A percentile compares a stretch with the other conserved stretches of the same genome.
These are phyloP conservation scores for Eupithecia tripunctaria DNA, from an alignment of 2,888 invertebrate genomes.

Conservation along the genomic window DNA sequence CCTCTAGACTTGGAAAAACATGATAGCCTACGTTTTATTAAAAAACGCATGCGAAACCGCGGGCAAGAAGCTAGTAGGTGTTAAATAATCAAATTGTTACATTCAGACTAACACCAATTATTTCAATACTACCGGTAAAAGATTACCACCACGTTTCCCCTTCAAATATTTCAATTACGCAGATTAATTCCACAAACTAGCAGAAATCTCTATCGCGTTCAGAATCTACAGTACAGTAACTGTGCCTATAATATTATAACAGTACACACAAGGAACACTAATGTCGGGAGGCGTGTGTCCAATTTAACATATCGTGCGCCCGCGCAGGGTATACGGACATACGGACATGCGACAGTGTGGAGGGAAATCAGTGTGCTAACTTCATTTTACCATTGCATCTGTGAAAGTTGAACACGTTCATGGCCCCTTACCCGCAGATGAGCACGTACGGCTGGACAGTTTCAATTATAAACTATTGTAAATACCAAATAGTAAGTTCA, in stretches of 20 bases:
- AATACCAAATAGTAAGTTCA: no score
- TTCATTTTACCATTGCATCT: no score
- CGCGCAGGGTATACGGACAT: constrained; percentile 33
- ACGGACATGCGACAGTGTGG: constrained; percentile 31
- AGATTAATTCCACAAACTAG: constrained; percentile 2
- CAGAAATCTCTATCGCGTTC: constrained; percentile 21
- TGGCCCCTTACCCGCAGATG: no score
- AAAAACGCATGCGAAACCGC: no score
- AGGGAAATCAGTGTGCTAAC: constrained; percentile 5
- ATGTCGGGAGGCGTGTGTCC: constrained; percentile 74
- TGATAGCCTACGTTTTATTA: no score
- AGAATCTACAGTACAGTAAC: constrained; percentile 41
- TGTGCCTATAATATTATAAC: constrained; percentile 58
- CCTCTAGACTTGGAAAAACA: no score
- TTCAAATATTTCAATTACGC: not conserved
- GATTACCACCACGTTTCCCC: not conserved
- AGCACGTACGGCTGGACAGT: no score
- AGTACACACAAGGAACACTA: constrained; percentile 69
- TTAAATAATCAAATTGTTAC: no score
- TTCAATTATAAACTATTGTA: no score
- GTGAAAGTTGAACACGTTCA: no score
- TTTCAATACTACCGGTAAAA: not conserved
- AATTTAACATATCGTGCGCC: constrained; percentile 69
- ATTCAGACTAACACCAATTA: not conserved
- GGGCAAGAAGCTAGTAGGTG: no score